Evolutionary conservation across 2,797 vertebrate genomes (phyloP).

Genomic region (Todus mexicanus): DNA sequence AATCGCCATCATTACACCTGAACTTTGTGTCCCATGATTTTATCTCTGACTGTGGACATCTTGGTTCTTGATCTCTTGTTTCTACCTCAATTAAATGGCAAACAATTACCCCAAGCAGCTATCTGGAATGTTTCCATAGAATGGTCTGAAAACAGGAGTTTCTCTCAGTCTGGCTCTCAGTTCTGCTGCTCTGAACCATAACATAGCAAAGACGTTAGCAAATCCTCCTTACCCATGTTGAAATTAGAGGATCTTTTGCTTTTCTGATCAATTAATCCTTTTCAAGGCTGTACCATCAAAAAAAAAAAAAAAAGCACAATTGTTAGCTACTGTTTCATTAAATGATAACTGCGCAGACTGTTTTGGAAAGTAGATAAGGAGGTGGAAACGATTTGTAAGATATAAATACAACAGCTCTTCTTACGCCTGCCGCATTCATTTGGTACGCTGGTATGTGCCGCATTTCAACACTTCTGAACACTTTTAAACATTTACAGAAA

Average conservation of each 20-base stretch:
- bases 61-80: neutral
- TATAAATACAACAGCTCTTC: neutral
- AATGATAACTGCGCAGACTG: neutral
- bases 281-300: neutral
- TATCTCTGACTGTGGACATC: neutral
- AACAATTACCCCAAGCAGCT: neutral
- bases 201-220: neutral
- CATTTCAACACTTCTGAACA: neutral
- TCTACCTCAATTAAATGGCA: constrained; percentile 6
- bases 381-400: neutral
- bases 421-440: neutral
- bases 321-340: neutral
- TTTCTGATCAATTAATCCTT: neutral
- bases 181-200: neutral
- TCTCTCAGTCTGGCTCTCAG: neutral
- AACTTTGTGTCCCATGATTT: neutral
- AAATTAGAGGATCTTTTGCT: neutral
- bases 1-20: neutral
- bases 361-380: neutral
- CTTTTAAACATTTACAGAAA: neutral
- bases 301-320: neutral
- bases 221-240: neutral
- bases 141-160: neutral
- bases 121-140: neutral
- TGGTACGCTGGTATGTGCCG: neutral